phyloP scores from a whole-genome alignment of 2,888 invertebrate species.

The Masnerella sp. region DNA sequence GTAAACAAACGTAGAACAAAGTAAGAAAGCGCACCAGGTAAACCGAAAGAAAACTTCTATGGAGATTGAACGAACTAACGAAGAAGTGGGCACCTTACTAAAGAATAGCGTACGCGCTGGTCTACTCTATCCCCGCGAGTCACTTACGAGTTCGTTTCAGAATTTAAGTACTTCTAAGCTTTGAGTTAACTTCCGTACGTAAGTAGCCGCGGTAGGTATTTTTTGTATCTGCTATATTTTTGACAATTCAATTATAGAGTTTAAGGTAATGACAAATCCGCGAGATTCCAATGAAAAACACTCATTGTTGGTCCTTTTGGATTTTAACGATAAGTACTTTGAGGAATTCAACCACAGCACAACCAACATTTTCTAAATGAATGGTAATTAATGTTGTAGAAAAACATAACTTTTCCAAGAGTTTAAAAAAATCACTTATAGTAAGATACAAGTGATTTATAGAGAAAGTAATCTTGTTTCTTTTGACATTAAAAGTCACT shows the following conservation, averaged over 20 bases:
- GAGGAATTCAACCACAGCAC: too few species aligned
- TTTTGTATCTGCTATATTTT: constrained; percentile 77
- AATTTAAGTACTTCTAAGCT: constrained; percentile 76
- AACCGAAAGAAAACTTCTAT: constrained; percentile 74
- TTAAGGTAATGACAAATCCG: constrained; percentile 65
- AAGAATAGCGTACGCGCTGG: constrained; percentile 75
- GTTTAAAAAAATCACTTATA: too few species aligned
- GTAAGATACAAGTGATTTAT: too few species aligned
- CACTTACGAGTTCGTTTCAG: constrained; percentile 76
- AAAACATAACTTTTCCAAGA: too few species aligned
- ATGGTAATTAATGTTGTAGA: too few species aligned
- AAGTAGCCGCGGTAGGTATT: constrained; percentile 83
- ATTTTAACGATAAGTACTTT: not conserved
- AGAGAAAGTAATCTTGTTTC: too few species aligned
- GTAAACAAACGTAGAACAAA: constrained; percentile 26
- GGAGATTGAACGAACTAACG: constrained; percentile 75
- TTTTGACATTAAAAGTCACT: too few species aligned
- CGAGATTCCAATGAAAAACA: constrained; percentile 6
- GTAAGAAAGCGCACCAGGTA: constrained; percentile 76
- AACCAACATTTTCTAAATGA: too few species aligned
- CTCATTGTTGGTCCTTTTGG: not conserved
- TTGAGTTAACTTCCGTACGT: constrained; percentile 79
- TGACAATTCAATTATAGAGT: constrained; percentile 71
- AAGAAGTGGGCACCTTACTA: constrained; percentile 76
- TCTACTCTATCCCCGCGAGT: constrained; percentile 76